Conservation (phyloP, 2,797 vertebrate species). For the Cyclopterus lumpus region DNA sequence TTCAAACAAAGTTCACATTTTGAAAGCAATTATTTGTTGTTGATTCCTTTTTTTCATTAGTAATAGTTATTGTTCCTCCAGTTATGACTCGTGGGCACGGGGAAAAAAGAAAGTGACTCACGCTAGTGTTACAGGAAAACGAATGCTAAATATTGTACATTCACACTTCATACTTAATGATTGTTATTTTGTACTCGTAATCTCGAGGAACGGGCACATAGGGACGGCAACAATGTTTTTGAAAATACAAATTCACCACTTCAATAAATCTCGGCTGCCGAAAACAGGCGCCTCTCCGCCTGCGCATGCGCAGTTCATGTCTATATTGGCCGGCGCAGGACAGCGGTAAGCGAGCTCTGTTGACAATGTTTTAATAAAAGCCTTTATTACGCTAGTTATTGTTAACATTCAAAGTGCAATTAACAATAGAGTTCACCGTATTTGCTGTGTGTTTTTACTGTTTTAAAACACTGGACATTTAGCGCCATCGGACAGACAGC, state of each 20-base stretch:
- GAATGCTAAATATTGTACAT: not conserved
- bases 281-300: not conserved
- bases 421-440: rapidly evolving
- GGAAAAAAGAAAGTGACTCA: not conserved
- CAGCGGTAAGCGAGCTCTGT: constrained; percentile 72
- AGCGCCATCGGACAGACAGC: constrained; percentile 8
- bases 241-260: not conserved
- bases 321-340: constrained; percentile 63
- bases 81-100: not conserved
- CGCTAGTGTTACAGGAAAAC: not conserved
- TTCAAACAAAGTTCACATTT: constrained; percentile 54
- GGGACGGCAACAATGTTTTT: not conserved
- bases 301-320: constrained; percentile 69
- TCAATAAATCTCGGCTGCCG: not conserved
- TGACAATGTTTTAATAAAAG: constrained; percentile 30
- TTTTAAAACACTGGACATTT: constrained; percentile 2
- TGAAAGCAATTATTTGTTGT: constrained; percentile 28
- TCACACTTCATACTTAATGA: not conserved
- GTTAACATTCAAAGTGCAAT: rapidly evolving
- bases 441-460: not conserved
- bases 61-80: not conserved
- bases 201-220: not conserved
- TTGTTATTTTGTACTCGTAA: not conserved
- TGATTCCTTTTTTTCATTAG: not conserved
- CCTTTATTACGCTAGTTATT: not conserved